Percentiles rank a stretch among this genome's conserved stretches.
These are phyloP conservation scores for Dipus sagitta DNA, from an alignment of 2,797 vertebrate genomes.

Conservation along the genomic window DNA sequence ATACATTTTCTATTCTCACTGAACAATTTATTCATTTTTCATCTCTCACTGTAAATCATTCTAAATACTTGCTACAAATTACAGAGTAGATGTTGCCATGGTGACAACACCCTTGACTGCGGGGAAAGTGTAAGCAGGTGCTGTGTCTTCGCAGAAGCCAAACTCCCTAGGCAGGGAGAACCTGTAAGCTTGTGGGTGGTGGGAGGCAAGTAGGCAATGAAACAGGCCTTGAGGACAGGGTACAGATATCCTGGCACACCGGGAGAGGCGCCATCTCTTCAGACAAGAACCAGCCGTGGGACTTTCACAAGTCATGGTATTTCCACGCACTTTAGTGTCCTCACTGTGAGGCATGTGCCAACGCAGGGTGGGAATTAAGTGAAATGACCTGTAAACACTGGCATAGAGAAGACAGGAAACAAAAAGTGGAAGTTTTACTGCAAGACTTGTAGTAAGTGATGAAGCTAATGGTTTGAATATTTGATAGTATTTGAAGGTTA, in stretches of 20 bases:
- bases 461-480: not conserved
- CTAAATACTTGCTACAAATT: constrained; percentile 13
- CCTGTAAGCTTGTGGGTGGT: not conserved
- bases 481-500: not conserved
- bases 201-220: not conserved
- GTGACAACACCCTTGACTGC: not conserved
- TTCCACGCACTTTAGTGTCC: not conserved
- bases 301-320: not conserved
- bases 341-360: not conserved
- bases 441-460: not conserved
- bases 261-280: rapidly evolving
- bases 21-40: not conserved
- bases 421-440: not conserved
- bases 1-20: not conserved
- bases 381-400: not conserved
- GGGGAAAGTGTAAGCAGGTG: not conserved
- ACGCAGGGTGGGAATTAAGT: not conserved
- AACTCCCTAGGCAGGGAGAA: not conserved
- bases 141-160: not conserved
- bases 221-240: not conserved
- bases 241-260: no score
- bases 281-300: not conserved
- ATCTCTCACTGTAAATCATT: not conserved
- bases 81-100: not conserved
- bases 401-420: not conserved